Evolutionary conservation across 2,113 vertebrate genomes (phyloP).

Genomic region (Craseonycteris thonglongyai): DNA sequence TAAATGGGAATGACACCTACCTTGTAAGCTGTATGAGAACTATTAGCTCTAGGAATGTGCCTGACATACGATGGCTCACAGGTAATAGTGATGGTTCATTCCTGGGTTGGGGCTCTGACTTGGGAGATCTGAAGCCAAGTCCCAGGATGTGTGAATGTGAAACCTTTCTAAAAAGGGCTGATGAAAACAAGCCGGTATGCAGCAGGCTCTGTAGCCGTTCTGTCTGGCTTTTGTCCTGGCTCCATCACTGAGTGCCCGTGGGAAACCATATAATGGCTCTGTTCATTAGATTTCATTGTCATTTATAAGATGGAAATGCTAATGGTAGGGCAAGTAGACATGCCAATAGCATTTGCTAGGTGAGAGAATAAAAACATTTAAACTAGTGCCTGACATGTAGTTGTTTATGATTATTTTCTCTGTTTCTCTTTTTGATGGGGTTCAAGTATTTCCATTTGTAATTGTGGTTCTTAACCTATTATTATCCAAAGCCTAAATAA

Average conservation of each 20-base stretch:
- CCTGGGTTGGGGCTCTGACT: background rate
- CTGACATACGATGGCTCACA: background rate
- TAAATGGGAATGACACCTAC: background rate
- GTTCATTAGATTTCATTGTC: background rate
- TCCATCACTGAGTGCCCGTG: background rate
- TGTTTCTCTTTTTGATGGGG: background rate
- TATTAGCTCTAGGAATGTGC: background rate
- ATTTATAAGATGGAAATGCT: background rate
- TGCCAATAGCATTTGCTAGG: background rate
- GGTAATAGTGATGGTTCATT: background rate
- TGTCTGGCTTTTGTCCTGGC: background rate
- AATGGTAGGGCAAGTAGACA: background rate
- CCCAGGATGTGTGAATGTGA: background rate
- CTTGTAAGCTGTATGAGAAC: background rate
- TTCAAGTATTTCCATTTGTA: background rate
- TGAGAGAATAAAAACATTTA: background rate
- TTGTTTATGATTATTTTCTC: background rate
- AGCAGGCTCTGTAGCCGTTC: background rate
- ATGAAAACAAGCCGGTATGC: background rate
- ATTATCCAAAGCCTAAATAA: background rate
- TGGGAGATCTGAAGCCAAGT: background rate
- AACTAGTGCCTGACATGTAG: background rate
- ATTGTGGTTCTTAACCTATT: background rate
- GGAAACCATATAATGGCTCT: background rate
- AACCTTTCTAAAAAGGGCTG: background rate